A percentile compares a stretch with the other conserved stretches of the same genome.
These are phyloP conservation scores for Catamblyrhynchus diadema DNA, from an alignment of 2,797 vertebrate species.

Conservation along the genomic window DNA sequence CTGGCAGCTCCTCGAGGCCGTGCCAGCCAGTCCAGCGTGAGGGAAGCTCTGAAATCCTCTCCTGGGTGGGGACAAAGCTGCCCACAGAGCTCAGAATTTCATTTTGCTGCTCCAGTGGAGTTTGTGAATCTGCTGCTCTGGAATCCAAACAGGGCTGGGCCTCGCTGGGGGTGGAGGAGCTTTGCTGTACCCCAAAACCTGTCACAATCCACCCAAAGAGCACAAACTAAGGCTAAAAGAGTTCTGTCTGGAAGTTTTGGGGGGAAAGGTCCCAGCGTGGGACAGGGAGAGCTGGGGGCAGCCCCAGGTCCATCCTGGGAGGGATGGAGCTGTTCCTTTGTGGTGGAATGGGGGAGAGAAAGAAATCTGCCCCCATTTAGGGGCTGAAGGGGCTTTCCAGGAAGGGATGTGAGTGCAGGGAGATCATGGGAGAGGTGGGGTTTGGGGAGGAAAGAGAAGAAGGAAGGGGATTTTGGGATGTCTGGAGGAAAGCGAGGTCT, in stretches of 20 bases:
- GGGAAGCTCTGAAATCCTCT: not conserved
- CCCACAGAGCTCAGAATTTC: not conserved
- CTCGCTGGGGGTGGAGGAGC: not conserved
- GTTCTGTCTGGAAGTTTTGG: not conserved
- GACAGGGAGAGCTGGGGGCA: not conserved
- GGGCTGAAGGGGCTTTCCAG: not conserved
- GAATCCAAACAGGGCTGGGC: not conserved
- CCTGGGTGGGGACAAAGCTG: not conserved
- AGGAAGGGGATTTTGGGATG: not conserved
- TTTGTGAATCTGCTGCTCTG: not conserved
- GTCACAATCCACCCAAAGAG: not conserved
- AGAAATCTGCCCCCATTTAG: not conserved
- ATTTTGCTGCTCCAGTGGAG: not conserved
- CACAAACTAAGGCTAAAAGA: not conserved
- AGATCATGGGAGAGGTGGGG: not conserved
- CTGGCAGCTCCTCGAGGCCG: not conserved
- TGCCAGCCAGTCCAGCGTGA: not conserved
- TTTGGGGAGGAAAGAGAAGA: not conserved
- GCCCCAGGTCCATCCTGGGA: rapidly evolving
- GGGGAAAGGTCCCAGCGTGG: rapidly evolving
- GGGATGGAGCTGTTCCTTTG: rapidly evolving
- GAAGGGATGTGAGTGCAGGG: not conserved
- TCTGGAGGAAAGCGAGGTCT: not conserved
- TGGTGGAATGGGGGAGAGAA: not conserved
- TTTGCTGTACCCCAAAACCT: not conserved